phyloP scores from a whole-genome alignment of 2,888 invertebrate species.

The Scaptomyza parva region DNA sequence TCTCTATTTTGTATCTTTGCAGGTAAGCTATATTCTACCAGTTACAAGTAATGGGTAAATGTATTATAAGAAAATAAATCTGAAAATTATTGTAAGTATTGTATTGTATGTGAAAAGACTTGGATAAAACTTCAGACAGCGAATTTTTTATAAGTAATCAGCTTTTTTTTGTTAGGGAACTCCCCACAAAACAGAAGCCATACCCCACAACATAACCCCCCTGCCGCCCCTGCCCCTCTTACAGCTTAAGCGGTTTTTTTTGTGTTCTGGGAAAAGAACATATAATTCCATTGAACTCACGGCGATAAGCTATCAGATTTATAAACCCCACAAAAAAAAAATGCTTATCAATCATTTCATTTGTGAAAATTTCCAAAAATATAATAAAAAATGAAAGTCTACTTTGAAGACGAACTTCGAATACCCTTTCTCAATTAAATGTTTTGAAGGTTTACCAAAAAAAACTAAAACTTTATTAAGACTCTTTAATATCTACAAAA shows the following conservation, averaged over 20 bases:
- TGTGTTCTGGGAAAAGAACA: neutral
- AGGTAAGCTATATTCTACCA: conserved; percentile 29
- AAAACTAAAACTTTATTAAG: no score
- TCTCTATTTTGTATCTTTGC: conserved; percentile 17
- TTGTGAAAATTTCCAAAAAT: conserved; percentile 6
- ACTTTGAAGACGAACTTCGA: neutral
- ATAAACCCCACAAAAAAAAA: neutral
- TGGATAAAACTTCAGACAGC: neutral
- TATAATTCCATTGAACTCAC: conserved; percentile 16
- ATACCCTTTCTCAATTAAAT: conserved; percentile 6
- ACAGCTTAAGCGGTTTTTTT: neutral
- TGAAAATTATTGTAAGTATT: conserved; percentile 23
- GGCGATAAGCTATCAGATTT: conserved; percentile 29
- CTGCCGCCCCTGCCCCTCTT: neutral
- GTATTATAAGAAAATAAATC: no score
- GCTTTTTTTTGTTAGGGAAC: neutral
- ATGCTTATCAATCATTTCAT: conserved; percentile 27
- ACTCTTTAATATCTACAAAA: no score
- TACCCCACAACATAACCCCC: no score
- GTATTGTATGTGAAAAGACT: neutral
- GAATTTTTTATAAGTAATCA: no score
- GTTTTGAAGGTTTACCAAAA: no score
- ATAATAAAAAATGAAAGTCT: neutral
- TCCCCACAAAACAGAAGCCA: neutral
- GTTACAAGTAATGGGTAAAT: neutral